Base-by-base conservation (phyloP, 2,888 invertebrate species). In the Thereva nobilitata region DNA sequence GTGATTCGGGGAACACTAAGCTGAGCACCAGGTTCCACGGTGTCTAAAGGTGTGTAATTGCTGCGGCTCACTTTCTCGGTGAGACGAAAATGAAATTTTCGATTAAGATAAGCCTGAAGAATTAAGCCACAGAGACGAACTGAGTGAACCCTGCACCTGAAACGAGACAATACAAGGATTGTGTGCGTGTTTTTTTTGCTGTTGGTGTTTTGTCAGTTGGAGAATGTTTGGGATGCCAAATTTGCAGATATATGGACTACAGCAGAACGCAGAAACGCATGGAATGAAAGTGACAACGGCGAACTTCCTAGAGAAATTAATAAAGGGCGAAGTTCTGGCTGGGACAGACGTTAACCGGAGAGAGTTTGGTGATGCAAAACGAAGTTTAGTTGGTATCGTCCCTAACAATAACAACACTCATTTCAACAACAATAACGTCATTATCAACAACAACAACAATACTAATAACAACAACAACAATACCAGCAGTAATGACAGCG, bases 161-260 rank as follows among this genome's bases (percentile, higher is more conserved):
- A 23, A 23, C 23, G 23, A 2, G 23, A 23, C 23, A 23, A 23
- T 23, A 23, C 23, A 23, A 23, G 2, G 23, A 23, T 1, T 23
- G 23, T 23, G 23, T 23, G 23, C 23, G 23, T 23, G 23, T 23
- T 23, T 23, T 2, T 23, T 23, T 23, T 23, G 23, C 23, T 23
- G 23, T 2, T 23, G 23, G n/a, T n/a, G n/a, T n/a, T n/a, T n/a
- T n/a, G n/a, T n/a, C 23, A 12, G 47, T 34, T 65, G 67, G 74
- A 74, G 12, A 65, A 79, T 79, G 79, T 79, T 79, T 70, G 76
- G 78, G 71, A 75, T 79, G 71, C 73, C 78, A 9, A 77, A 75
- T 73, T 75, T 75, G 53, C 79, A 79, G 73, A 76, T 78, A 71
- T 78, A 79, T 75, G 79, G 77, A 73, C 72, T 78, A 68, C 77